phyloP scores from a whole-genome alignment of 2,888 invertebrate species.

The Troglohyphantes excavatus region DNA sequence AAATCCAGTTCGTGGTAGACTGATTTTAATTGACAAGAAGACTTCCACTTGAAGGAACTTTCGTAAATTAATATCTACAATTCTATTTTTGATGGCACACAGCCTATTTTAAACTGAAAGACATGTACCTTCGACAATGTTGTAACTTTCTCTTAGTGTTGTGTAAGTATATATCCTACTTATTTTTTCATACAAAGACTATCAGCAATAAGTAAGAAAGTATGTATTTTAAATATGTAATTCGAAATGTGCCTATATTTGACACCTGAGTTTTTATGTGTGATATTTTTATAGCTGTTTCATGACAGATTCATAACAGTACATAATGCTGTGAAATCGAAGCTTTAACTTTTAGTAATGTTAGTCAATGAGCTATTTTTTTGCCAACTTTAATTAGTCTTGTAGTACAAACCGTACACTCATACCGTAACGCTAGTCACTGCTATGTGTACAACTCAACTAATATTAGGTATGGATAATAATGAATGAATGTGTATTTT shows the following conservation, averaged over 20 bases:
- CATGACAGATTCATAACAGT: not conserved
- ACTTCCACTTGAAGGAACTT: not conserved
- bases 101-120: slow-evolving; percentile 7
- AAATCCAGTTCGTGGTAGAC: no score
- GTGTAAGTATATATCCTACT: slow-evolving; percentile 13
- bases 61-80: not conserved
- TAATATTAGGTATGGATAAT: not conserved
- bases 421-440: not conserved
- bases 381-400: slow-evolving; percentile 6
- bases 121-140: not conserved
- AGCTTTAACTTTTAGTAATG: slow-evolving; percentile 6
- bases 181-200: slow-evolving; percentile 14
- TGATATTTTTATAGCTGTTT: slow-evolving; percentile 22
- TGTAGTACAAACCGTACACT: not conserved
- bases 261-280: not conserved
- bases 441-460: not conserved
- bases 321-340: not conserved
- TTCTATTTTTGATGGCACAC: not conserved
- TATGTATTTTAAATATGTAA: not conserved
- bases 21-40: not conserved
- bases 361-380: slow-evolving; percentile 10
- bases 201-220: slow-evolving; percentile 13
- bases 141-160: not conserved
- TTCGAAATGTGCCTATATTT: slow-evolving; percentile 19
- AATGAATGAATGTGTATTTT: not conserved